Base-by-base conservation (phyloP, 2,113 vertebrate species). In the Eolophus roseicapilla region DNA sequence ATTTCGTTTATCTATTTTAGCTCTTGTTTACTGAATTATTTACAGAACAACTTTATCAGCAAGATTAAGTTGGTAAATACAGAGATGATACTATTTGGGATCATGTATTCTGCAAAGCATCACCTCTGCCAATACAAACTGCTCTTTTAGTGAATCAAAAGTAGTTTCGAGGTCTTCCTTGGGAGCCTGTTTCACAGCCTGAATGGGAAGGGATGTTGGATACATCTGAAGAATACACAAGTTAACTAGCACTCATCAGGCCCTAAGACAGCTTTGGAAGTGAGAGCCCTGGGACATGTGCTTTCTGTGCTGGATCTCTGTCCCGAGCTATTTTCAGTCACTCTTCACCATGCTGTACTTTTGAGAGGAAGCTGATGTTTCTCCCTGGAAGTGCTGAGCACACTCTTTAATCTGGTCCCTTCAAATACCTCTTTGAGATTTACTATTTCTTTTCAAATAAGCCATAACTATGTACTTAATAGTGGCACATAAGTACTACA, bases 291-390 rank as follows among this genome's bases (percentile, higher is more conserved):
- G 23, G 33, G 70, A 87, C 11, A 57, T 3, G 7, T 5, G 13
- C 50, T 13, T 75, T 74, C 76, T 74, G 74, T 55, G 64, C 85
- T 2, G 9, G 31, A 73, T 91, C 83, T 69, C 63, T 78, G 73
- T 74, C 86, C 50, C 0, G 1, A 75, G 84, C 44, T 93, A 35
- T 79, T 93, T 88, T 91, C 82, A 43, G 87, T 39, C 87, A 67
- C 84, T 84, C 84, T 82, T 91, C 84, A 82, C 60, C 33, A 6
- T 11, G 13, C 50, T 19, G 65, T 46, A 74, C 78, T 75, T 60
- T 53, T n/a, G 78, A 87, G 76, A 89, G 35, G 90, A 91, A 94
- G 55, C 65, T 63, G 50, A 74, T 70, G 68, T 29, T 91, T 49
- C 81, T 69, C 49, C 57, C 35, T 2, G 0, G 64, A 46, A 52